Conservation (phyloP, 1,140 invertebrate species). For the Temnothorax nylanderi region DNA sequence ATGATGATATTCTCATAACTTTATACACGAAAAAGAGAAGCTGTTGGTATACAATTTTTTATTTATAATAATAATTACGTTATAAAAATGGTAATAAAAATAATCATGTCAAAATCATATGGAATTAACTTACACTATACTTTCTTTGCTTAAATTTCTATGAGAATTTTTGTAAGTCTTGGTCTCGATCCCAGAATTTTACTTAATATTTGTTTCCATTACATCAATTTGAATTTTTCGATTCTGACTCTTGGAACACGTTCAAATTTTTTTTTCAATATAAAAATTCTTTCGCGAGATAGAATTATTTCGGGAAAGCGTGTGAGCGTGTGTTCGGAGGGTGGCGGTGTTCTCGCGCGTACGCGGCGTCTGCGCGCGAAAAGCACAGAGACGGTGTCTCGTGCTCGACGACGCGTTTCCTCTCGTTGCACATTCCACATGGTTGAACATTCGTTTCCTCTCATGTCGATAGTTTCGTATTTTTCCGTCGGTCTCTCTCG, state of each 20-base stretch:
- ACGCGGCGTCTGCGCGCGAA: constrained; percentile 15
- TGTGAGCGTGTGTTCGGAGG: neutral
- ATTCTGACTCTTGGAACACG: neutral
- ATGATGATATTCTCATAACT: neutral
- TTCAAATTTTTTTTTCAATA: neutral
- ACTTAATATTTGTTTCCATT: neutral
- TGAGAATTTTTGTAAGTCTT: neutral
- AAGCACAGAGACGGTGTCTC: constrained; percentile 47
- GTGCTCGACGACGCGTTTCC: constrained; percentile 48
- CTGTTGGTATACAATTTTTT: neutral
- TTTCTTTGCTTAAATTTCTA: neutral
- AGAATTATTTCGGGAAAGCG: constrained; percentile 19
- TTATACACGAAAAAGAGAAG: neutral
- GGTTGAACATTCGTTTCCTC: constrained; percentile 69
- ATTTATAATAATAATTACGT: neutral
- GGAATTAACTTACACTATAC: neutral
- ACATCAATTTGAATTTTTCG: neutral
- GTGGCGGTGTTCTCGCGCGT: constrained; percentile 4
- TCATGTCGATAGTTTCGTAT: constrained; percentile 68
- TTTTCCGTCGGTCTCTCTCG: constrained; percentile 55
- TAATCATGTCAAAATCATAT: neutral
- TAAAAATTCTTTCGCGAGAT: constrained; percentile 32
- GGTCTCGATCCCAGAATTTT: neutral
- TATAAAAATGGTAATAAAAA: neutral
- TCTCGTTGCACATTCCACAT: constrained; percentile 58